Evolutionary conservation across 1,140 invertebrate species (phyloP).

Genomic region (Drusus annulatus): DNA sequence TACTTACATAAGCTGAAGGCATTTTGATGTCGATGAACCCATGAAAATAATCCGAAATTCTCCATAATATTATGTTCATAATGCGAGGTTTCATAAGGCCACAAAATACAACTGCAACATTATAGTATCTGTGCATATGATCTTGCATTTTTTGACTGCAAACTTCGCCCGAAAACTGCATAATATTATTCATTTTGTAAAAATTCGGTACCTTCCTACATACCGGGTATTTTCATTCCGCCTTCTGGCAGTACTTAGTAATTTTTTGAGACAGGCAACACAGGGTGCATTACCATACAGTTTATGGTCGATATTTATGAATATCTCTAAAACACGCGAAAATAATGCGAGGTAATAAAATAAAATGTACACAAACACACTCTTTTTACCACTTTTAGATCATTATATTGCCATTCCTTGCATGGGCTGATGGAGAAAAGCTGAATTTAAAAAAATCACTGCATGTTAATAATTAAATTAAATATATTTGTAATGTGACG

Average conservation of each 20-base stretch:
- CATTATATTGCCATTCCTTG: no score
- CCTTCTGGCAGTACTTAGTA: constrained; percentile 30
- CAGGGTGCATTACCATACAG: constrained; percentile 15
- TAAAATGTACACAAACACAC: no score
- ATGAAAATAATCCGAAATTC: no score
- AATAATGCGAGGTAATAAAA: background rate
- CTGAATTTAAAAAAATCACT: no score
- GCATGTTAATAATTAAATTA: no score
- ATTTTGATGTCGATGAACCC: no score
- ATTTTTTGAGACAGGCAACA: constrained; percentile 5
- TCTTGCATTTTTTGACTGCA: constrained; percentile 5
- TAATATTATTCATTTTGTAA: constrained; percentile 10
- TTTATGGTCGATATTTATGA: no score
- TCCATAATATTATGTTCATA: no score
- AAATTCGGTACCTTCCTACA: background rate
- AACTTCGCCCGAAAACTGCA: constrained; percentile 16
- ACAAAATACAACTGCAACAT: background rate
- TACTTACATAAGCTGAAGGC: no score
- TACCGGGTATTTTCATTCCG: constrained; percentile 16
- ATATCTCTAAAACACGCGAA: background rate
- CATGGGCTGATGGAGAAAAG: no score
- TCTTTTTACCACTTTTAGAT: no score
- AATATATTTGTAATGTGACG: background rate
- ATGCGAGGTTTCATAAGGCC: background rate
- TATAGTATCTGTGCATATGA: constrained; percentile 15